Conservation (phyloP, 2,113 vertebrate species). For the Phyllostomus hastatus region DNA sequence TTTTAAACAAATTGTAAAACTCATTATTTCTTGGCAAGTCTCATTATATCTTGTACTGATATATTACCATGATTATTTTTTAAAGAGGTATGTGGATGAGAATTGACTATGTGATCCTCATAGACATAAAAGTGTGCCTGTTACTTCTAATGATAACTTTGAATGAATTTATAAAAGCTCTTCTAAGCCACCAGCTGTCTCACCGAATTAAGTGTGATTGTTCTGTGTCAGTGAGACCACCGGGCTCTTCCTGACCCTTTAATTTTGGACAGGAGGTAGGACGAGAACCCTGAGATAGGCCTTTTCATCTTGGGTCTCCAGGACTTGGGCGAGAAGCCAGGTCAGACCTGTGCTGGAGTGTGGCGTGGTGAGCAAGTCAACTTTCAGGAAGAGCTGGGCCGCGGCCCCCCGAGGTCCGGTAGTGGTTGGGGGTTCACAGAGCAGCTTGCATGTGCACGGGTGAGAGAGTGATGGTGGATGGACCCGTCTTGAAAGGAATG, state of each 20-base stretch:
- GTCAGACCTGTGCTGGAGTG: background rate
- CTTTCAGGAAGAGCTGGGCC: background rate
- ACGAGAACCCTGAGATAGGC: background rate
- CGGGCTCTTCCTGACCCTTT: background rate
- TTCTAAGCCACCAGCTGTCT: background rate
- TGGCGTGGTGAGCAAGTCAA: background rate
- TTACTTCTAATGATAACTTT: background rate
- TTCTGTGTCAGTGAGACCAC: background rate
- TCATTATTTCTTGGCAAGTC: background rate
- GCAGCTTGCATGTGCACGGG: background rate
- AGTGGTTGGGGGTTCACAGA: background rate
- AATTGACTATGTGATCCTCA: background rate
- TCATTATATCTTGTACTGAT: background rate
- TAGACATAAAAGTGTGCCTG: background rate
- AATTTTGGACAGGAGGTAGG: background rate
- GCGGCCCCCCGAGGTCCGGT: background rate
- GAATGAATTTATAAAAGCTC: background rate
- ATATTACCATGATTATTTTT: background rate
- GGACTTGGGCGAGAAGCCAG: background rate
- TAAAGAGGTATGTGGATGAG: background rate
- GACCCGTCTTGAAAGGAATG: too few relatives aligned
- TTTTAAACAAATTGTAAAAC: constrained; percentile 29
- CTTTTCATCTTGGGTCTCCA: background rate
- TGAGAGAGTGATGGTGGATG: background rate
- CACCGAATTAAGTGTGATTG: background rate